A percentile compares a stretch with the other conserved stretches of the same genome.
These are phyloP conservation scores for Arrhamphus sclerolepis DNA, from an alignment of 2,797 vertebrate species.

Conservation along the genomic window DNA sequence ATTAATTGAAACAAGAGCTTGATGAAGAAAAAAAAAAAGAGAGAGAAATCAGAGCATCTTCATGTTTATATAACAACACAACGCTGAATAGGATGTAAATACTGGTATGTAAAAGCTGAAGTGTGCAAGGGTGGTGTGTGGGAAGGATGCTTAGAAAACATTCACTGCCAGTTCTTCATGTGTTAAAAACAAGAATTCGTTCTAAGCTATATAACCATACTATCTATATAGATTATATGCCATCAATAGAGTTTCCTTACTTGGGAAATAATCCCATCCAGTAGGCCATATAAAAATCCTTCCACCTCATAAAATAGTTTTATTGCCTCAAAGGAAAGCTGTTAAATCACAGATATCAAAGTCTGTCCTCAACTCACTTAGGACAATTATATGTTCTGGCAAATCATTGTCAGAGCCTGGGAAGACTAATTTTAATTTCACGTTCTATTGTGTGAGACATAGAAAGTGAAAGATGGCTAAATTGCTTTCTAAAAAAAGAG, in stretches of 20 bases:
- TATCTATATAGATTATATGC: background rate
- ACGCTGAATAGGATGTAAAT: slow-evolving; percentile 38
- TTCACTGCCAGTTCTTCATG: slow-evolving; percentile 18
- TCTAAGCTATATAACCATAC: background rate
- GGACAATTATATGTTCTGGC: slow-evolving; percentile 27
- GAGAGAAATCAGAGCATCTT: slow-evolving; percentile 9
- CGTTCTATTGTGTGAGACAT: slow-evolving; percentile 38
- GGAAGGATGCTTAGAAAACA: slow-evolving; percentile 50
- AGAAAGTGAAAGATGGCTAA: slow-evolving; percentile 25
- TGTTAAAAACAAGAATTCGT: background rate
- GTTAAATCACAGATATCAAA: slow-evolving; percentile 15
- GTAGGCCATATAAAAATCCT: background rate
- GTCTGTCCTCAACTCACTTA: slow-evolving; percentile 21
- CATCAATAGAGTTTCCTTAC: background rate
- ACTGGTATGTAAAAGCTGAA: slow-evolving; percentile 24
- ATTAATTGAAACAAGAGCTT: slow-evolving; percentile 45
- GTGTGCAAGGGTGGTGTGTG: slow-evolving; percentile 19
- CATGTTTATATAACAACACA: slow-evolving; percentile 40
- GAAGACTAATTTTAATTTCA: slow-evolving; percentile 60
- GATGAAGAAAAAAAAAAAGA: slow-evolving; percentile 4
- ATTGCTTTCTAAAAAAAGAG: slow-evolving; percentile 24
- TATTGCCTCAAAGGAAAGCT: slow-evolving; percentile 3
- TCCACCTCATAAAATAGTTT: background rate
- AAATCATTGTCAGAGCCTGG: slow-evolving; percentile 36
- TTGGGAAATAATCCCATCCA: background rate